These are phyloP conservation scores for Caenorhabditis sp. DNA, from an alignment of 2,888 invertebrate species.

Conservation along the genomic window DNA sequence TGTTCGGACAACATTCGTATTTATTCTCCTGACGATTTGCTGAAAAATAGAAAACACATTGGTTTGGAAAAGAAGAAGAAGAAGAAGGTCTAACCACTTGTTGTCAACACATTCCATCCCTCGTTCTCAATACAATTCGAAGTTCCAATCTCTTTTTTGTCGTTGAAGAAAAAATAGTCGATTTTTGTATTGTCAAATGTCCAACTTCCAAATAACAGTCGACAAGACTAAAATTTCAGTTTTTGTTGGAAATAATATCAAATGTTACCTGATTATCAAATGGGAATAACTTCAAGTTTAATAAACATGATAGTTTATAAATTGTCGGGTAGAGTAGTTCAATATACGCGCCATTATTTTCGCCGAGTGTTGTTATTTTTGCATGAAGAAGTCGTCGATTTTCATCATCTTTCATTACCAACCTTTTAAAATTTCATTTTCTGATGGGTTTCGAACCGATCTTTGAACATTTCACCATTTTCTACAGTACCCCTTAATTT, in stretches of 20 bases:
- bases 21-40: conserved; percentile 55
- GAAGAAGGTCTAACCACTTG: conserved; percentile 37
- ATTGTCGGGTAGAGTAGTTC: conserved; percentile 64
- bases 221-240: conserved; percentile 42
- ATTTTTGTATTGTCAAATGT: conserved; percentile 64
- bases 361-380: conserved; percentile 54
- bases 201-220: conserved; percentile 61
- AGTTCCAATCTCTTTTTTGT: conserved; percentile 55
- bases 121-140: conserved; percentile 64
- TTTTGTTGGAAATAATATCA: neutral
- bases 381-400: conserved; percentile 58
- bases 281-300: conserved; percentile 55
- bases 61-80: neutral
- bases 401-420: conserved; percentile 63
- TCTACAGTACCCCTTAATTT: no score
- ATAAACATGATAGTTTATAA: conserved; percentile 57
- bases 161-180: conserved; percentile 60
- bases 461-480: neutral
- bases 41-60: conserved; percentile 14
- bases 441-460: neutral
- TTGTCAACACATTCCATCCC: conserved; percentile 63
- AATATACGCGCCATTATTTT: conserved; percentile 54
- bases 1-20: conserved; percentile 63
- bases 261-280: conserved; percentile 54
- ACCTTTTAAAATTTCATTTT: conserved; percentile 24